phyloP scores from a whole-genome alignment of 1,140 invertebrate genomes.

The Drosophila watanabei region DNA sequence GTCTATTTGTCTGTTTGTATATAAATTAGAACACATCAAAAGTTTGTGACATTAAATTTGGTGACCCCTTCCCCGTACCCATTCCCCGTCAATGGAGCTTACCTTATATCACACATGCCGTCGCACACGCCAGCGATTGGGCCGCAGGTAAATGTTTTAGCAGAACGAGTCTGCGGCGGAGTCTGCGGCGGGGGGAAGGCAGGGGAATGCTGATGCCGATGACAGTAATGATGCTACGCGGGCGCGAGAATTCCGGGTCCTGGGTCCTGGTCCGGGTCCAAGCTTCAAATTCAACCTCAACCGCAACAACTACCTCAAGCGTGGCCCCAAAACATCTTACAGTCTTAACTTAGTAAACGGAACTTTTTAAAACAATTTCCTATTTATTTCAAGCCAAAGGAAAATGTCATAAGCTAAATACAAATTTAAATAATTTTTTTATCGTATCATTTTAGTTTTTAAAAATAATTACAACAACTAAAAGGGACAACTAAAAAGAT shows the following conservation, averaged over 20 bases:
- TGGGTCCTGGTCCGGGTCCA: not conserved
- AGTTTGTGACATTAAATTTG: slow-evolving; percentile 73
- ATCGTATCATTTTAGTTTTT: not conserved
- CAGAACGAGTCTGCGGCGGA: slow-evolving; percentile 59
- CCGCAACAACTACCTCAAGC: slow-evolving; percentile 16
- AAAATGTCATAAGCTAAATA: not conserved
- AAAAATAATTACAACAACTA: not conserved
- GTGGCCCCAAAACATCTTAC: not conserved
- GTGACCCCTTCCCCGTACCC: not conserved
- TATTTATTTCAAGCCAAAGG: not conserved
- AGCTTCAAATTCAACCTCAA: slow-evolving; percentile 6
- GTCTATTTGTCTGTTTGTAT: slow-evolving; percentile 52
- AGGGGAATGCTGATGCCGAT: slow-evolving; percentile 31
- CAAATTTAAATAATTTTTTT: not conserved
- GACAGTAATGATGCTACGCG: slow-evolving; percentile 54
- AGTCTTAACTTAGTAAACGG: not conserved
- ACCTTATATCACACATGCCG: slow-evolving; percentile 5
- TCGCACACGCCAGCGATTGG: slow-evolving; percentile 38
- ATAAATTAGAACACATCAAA: slow-evolving; percentile 78
- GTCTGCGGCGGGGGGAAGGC: too few species aligned
- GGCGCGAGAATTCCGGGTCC: slow-evolving; percentile 11
- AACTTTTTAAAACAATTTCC: not conserved
- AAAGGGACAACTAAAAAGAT: not conserved
- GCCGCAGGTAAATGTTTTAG: slow-evolving; percentile 74
- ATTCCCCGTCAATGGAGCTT: not conserved